Base-by-base conservation (phyloP, 2,888 invertebrate species). In the Drosophila multiciliata region DNA sequence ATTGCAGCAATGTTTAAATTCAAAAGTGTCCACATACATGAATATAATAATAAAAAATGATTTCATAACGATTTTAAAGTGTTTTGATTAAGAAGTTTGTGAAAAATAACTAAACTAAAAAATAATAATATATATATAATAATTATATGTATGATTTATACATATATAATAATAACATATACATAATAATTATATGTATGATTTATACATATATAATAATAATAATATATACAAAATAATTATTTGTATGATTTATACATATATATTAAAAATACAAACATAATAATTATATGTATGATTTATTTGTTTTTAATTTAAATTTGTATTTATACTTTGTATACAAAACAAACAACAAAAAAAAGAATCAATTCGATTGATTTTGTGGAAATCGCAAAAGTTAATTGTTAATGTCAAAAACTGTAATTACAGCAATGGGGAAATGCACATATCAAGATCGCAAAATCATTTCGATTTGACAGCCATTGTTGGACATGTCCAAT, bases 381-480 rank as follows among this genome's bases (percentile, higher is more conserved):
- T 45, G 23, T 15, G 26, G 15, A 23, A 15, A 23, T 23, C 0
- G 3, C 4, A 4, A 45, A 8, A 23, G 48, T 54, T 53, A 54
- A 50, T 49, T 63, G 33, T 26, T 42, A 42, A 23, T 52, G 45
- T 36, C 20, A 1, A 29, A 45, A 48, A 38, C 20, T 40, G 17
- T 20, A 66, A 69, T 69, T 59, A 54, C 20, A 29, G 29, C 40
- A 54, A 69, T 69, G 53, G 36, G 2, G 17, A n/a, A 1, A 38
- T 33, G 4, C 66, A 66, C 35, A 32, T 26, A 36, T 29, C 12
- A 9, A 35, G 26, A 38, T 29, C 52, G 36, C 29, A 49, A 42
- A 59, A 67, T 59, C 53, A 67, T 53, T 42, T 23, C 61, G 54
- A 61, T 73, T 33, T 23, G 77, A 73, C 60, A 61, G 45, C 57